Base-by-base conservation (phyloP, 2,113 vertebrate genomes). In the Benitochromis conjunctus region DNA sequence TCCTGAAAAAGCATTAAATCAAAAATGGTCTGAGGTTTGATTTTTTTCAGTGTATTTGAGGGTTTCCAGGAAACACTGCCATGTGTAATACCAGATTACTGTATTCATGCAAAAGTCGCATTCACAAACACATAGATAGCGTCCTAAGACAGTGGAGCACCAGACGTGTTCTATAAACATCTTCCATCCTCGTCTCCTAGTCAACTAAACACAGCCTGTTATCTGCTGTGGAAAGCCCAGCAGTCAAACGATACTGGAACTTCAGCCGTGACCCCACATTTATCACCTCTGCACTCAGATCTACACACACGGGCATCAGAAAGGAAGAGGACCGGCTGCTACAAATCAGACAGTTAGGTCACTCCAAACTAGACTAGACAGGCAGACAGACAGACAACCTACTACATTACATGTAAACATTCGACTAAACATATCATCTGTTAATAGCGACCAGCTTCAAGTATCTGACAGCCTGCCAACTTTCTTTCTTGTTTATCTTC, bases 221-320 rank as follows among this genome's bases (percentile, higher is more conserved):
- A 55, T 56, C 80, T 51, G 60, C 60, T 79, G 54, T 56, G 64
- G 60, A 83, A 90, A 77, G 80, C 9, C 71, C 48, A 34, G 62
- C 16, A 7, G 57, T 78, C 43, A 8, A 82, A 43, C 1, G 82
- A 91, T 58, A 88, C 80, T 3, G 71, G 82, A 89, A 82, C 83
- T 88, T 88, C 84, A 84, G 83, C 84, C 60, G 79, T 91, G 88
- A 82, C 81, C 84, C 69, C 82, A 38, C 87, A 94, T 94, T 92
- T 86, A 94, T 94, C 92, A 93, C 89, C 85, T 90, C 86, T 24
- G 76, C 69, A 57, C 62, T 83, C 80, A 81, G 62, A 88, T 87
- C 92, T 84, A 87, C 90, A 88, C 85, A 83, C 81, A 19, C 55
- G 3, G 60, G 43, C 80, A 81, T 86, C 62, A 90, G 81, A 93